Base-by-base conservation (phyloP, 1,140 invertebrate genomes). In the Potamilus streckersoni region DNA sequence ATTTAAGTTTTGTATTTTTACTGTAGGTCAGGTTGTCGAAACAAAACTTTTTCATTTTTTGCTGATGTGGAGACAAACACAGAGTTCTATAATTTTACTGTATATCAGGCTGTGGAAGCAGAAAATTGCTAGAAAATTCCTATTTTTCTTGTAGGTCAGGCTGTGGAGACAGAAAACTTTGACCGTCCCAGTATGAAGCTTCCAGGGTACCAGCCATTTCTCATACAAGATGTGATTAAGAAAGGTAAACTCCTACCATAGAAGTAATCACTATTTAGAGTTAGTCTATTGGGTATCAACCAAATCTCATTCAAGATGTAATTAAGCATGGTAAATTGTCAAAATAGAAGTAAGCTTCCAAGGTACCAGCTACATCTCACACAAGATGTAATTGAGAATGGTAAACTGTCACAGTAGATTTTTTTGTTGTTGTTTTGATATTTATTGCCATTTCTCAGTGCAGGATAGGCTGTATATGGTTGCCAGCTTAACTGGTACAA, bases 141-240 rank as follows among this genome's bases (percentile, higher is more conserved):
- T 15, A 38, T 3, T 38, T n/a, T 31, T 58, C 57, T 68, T 71
- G 6, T 62, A 85, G 85, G 84, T 27, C 71, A 71, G 27, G 72
- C 73, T 57, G 61, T 86, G 60, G 85, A 87, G 69, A 74, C 68
- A 12, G 85, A 87, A 73, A 81, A 83, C 64, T 80, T 81, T 61
- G 85, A 87, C 67, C 81, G 85, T 61, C 16, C 59, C 14, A 68
- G 76, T 16, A 79, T 87, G 69, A 78, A 82, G 31, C 80, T 87
- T 31, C 85, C 84, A 15, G 84, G 81, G 20, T 70, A 85, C 61
- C 85, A 87, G 71, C 23, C 78, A 16, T 76, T 80, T 27, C 69
- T 87, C 23, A 62, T 85, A 31, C 68, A 80, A 75, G 85, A 87
- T 68, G 82, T 76, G 8, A 74, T 81, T 8, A 63, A 62, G n/a